Evolutionary conservation across 2,113 vertebrate genomes (phyloP).

Genomic region (Solea senegalensis): DNA sequence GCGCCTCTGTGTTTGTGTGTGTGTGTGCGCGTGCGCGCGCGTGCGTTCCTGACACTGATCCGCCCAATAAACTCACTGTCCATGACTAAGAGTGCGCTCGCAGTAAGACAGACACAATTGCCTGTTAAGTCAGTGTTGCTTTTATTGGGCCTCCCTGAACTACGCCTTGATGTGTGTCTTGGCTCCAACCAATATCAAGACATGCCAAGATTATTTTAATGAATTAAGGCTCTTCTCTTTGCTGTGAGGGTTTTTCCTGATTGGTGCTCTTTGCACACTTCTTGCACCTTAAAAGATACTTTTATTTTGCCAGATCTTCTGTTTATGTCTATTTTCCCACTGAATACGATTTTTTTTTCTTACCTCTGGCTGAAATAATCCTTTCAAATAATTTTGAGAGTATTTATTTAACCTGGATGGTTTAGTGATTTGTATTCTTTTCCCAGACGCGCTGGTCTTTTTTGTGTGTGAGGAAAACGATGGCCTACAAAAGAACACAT

Average conservation of each 20-base stretch:
- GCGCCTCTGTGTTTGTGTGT: slow-evolving; percentile 19
- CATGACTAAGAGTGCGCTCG: slow-evolving; percentile 80
- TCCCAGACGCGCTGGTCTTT: slow-evolving; percentile 5
- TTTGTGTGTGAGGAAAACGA: slow-evolving; percentile 30
- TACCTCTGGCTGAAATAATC: neutral
- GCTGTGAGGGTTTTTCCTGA: slow-evolving; percentile 31
- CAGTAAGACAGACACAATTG: slow-evolving; percentile 81
- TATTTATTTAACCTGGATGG: slow-evolving; percentile 21
- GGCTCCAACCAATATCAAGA: slow-evolving; percentile 64
- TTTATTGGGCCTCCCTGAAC: slow-evolving; percentile 78
- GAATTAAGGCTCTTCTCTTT: slow-evolving; percentile 58
- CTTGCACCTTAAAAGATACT: slow-evolving; percentile 24
- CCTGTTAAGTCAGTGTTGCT: slow-evolving; percentile 81
- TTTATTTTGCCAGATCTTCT: slow-evolving; percentile 1
- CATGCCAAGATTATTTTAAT: slow-evolving; percentile 76
- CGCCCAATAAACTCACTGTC: slow-evolving; percentile 83
- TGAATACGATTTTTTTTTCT: slow-evolving; percentile 9
- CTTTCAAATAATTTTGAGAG: slow-evolving; percentile 30
- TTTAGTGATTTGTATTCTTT: slow-evolving; percentile 37
- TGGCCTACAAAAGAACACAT: neutral
- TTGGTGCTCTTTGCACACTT: slow-evolving; percentile 34
- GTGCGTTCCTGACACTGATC: slow-evolving; percentile 77
- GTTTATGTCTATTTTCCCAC: slow-evolving; percentile 19
- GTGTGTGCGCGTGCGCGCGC: slow-evolving; percentile 25
- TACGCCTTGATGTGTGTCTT: slow-evolving; percentile 76